Percentiles rank a stretch among this genome's conserved stretches.
Conservation (phyloP, 2,888 invertebrate species). For the Lepidocyrtoides sp. region DNA sequence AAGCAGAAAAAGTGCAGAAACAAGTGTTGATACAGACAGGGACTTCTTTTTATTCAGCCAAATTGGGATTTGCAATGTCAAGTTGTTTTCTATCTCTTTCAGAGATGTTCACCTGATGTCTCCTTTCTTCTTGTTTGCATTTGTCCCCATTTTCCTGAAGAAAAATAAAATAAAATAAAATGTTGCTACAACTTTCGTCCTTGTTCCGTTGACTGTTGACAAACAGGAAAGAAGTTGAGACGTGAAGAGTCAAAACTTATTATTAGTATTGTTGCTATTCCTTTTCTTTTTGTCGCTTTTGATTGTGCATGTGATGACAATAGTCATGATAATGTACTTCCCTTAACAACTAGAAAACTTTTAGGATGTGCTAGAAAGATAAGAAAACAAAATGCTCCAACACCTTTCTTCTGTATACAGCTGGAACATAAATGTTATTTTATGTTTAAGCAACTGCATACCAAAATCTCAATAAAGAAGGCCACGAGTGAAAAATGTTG, state of each 20-base stretch:
- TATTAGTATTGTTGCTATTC: not conserved
- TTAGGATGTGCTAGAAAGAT: not conserved
- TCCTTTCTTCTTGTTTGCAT: not conserved
- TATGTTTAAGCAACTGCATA: too few relatives aligned
- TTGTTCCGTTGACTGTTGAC: not conserved
- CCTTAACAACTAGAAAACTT: not conserved
- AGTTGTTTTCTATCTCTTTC: not conserved
- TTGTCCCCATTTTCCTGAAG: not conserved
- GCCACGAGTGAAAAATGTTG: not conserved
- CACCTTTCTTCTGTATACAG: not conserved
- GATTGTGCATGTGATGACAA: not conserved
- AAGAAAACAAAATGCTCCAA: not conserved
- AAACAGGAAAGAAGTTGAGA: not conserved
- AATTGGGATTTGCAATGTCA: conserved; percentile 5
- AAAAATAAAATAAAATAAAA: not conserved
- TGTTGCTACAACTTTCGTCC: not conserved
- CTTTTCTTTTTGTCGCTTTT: conserved; percentile 1
- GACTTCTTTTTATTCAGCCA: not conserved
- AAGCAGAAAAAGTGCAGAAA: not conserved
- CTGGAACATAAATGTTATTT: too few relatives aligned
- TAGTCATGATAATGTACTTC: not conserved
- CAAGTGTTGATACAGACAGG: not conserved
- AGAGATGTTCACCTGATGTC: conserved; percentile 16
- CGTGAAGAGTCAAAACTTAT: not conserved
- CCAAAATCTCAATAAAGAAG: too few relatives aligned